Conservation (phyloP, 2,113 vertebrate genomes). For the Tonatia bakeri region DNA sequence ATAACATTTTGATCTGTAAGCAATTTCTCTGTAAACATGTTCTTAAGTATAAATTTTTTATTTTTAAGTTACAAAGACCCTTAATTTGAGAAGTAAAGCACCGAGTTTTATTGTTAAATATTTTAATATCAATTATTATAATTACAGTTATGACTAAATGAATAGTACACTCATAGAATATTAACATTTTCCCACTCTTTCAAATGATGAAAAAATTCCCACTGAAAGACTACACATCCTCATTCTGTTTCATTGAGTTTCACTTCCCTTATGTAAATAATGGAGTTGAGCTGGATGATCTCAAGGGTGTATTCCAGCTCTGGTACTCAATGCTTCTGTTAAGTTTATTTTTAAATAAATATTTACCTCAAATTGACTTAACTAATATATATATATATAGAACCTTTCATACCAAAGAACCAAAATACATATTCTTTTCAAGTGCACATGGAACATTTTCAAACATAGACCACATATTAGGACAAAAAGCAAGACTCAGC, state of each 20-base stretch:
- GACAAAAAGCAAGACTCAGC: too few relatives aligned
- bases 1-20: background rate
- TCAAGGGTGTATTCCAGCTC: background rate
- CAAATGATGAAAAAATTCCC: background rate
- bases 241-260: background rate
- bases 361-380: too few relatives aligned
- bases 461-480: too few relatives aligned
- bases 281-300: background rate
- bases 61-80: background rate
- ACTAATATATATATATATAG: too few relatives aligned
- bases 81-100: background rate
- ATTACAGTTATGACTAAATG: background rate
- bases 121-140: background rate
- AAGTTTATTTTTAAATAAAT: background rate
- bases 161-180: background rate
- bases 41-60: background rate
- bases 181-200: background rate
- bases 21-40: background rate
- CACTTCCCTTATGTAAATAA: background rate
- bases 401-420: too few relatives aligned
- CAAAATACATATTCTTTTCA: too few relatives aligned
- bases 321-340: background rate
- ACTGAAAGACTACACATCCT: background rate
- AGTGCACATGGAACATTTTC: too few relatives aligned
- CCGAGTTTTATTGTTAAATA: background rate